Evolutionary conservation across 2,888 invertebrate species (phyloP), one percentile per base, ranked within the genome.

Genomic region (Flexamia atlantica): DNA sequence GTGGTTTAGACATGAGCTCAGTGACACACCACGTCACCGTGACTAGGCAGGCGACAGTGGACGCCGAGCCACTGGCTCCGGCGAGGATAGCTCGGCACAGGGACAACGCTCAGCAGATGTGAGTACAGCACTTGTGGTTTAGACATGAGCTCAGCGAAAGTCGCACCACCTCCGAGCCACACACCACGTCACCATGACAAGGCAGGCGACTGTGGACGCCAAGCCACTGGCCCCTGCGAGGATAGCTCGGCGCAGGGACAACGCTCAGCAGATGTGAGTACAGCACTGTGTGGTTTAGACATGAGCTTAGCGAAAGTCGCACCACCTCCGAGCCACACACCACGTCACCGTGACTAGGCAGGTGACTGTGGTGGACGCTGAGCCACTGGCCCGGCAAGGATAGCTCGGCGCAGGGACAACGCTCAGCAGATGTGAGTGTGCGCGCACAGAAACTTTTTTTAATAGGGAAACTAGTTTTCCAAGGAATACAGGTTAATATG

Each of bases 211-310:
- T 85, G 84, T 85, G 79, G 85, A 82, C 17, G 81, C 84, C 36
- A 86, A 86, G 64, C 87, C 87, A 9, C 85, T 85, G 20, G 85
- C 86, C 81, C 92, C 92, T 28, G 91, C 89, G 17, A 91, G 92
- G 86, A 88, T 91, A 1, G 90, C 90, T 0, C 90, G 92, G 5
- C 89, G 86, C n/a, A n/a, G 82, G 84, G 42, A 87, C 87, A 86
- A 90, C 90, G 9, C 91, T 90, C 81, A 91, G 91, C 85, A 91
- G 91, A 70, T 90, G 91, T 50, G 91, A 91, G 85, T 89, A 89
- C 17, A 91, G 91, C 46, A 83, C 83, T 12, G 84, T 85, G 9
- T 84, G 85, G n/a, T n/a, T n/a, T n/a, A n/a, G n/a, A n/a, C n/a
- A n/a, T n/a, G n/a, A n/a, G n/a, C n/a, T n/a, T n/a, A n/a, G n/a